phyloP scores from a whole-genome alignment of 2,888 invertebrate species.

The Idaea straminata region DNA sequence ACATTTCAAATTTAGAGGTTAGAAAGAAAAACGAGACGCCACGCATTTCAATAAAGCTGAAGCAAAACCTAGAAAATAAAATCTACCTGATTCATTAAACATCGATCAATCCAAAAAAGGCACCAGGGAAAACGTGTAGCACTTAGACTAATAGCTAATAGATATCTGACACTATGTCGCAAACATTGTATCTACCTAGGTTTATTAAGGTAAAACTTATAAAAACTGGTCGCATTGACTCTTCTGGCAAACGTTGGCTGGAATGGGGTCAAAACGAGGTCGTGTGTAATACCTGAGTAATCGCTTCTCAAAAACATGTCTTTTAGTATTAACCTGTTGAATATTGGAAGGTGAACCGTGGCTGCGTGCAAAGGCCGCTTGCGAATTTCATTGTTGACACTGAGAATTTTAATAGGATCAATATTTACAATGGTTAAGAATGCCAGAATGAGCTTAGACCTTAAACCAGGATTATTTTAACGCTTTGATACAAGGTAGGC shows the following conservation, averaged over 20 bases:
- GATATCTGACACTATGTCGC: slow-evolving; percentile 1
- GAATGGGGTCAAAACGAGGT: slow-evolving; percentile 68
- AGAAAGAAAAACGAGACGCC: too few species aligned
- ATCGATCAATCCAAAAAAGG: not conserved
- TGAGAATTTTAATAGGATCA: not conserved
- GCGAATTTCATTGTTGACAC: not conserved
- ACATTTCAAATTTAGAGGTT: too few species aligned
- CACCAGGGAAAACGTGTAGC: slow-evolving; percentile 3
- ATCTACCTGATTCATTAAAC: not conserved
- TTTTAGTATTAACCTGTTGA: slow-evolving; percentile 17
- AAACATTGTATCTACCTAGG: slow-evolving; percentile 2
- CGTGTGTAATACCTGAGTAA: slow-evolving; percentile 22
- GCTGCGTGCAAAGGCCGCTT: not conserved
- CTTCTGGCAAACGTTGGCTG: slow-evolving; percentile 39
- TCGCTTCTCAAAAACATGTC: slow-evolving; percentile 40
- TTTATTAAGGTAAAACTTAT: slow-evolving; percentile 30
- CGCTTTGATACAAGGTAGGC: too few species aligned
- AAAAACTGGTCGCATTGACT: slow-evolving; percentile 47
- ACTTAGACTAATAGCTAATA: slow-evolving; percentile 6
- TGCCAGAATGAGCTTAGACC: too few species aligned
- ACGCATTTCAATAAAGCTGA: not conserved
- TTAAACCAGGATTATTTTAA: too few species aligned
- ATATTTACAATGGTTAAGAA: not conserved
- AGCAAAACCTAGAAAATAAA: not conserved
- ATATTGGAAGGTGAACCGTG: slow-evolving; percentile 5